Evolutionary conservation across 2,797 vertebrate species (phyloP).

Genomic region (Ctenochaetus hawaiiensis): DNA sequence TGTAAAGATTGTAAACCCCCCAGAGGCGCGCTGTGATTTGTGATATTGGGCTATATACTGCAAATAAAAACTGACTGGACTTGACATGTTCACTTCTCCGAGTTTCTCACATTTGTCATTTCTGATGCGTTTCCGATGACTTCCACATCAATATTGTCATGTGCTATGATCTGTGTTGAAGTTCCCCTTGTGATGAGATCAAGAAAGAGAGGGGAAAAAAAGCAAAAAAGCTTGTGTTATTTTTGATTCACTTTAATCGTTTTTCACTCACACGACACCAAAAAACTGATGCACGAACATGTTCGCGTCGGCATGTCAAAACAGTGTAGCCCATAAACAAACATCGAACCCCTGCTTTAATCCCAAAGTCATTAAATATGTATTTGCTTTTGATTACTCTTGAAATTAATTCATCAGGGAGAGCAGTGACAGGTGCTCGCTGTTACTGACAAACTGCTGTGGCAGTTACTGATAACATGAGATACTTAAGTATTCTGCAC

Average conservation of each 20-base stretch:
- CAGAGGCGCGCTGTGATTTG: no score
- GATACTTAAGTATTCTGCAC: slow-evolving; percentile 65
- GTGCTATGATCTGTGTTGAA: background rate
- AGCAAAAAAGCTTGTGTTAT: slow-evolving; percentile 13
- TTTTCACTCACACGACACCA: slow-evolving; percentile 22
- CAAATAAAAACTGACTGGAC: no score
- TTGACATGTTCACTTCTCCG: no score
- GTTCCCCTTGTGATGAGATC: background rate
- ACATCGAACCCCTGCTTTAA: slow-evolving; percentile 41
- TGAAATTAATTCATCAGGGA: slow-evolving; percentile 74
- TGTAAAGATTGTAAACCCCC: no score
- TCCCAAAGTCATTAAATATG: slow-evolving; percentile 74
- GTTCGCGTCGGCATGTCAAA: slow-evolving; percentile 15
- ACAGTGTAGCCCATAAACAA: slow-evolving; percentile 11
- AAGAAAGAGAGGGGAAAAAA: background rate
- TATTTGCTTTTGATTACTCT: slow-evolving; percentile 78
- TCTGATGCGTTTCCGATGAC: no score
- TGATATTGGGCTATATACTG: no score
- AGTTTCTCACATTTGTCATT: background rate
- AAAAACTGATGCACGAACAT: slow-evolving; percentile 3
- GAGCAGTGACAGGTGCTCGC: slow-evolving; percentile 62
- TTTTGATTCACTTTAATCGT: slow-evolving; percentile 40
- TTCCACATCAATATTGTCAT: slow-evolving; percentile 1
- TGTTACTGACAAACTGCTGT: slow-evolving; percentile 71
- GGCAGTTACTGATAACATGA: slow-evolving; percentile 70